These are phyloP conservation scores for Lasiommata megera DNA, from an alignment of 2,888 invertebrate genomes.

Conservation along the genomic window DNA sequence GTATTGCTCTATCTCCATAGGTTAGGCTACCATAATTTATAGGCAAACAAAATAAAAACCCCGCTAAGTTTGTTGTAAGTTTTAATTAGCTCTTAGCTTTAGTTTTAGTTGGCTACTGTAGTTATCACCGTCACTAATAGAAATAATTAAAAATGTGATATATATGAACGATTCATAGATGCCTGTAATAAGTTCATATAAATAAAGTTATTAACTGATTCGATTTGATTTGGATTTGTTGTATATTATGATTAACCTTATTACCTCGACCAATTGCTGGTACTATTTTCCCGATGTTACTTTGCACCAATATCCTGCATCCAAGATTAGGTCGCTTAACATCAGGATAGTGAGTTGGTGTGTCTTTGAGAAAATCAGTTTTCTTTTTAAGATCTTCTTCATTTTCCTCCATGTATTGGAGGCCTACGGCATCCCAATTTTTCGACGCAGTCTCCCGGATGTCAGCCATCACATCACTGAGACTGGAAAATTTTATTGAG, in stretches of 20 bases:
- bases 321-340: constrained; percentile 92
- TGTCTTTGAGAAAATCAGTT: constrained; percentile 86
- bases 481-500: constrained; percentile 72
- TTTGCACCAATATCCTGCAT: constrained; percentile 89
- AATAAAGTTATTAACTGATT: neutral
- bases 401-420: constrained; percentile 92
- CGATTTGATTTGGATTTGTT: neutral
- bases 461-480: constrained; percentile 90
- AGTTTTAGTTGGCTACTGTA: too few relatives aligned
- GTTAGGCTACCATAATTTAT: too few relatives aligned
- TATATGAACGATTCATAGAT: too few relatives aligned
- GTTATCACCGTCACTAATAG: too few relatives aligned
- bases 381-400: constrained; percentile 92
- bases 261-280: constrained; percentile 83
- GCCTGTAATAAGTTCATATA: neutral
- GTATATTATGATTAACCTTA: neutral
- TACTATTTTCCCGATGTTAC: constrained; percentile 87
- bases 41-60: too few relatives aligned
- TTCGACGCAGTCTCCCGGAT: constrained; percentile 83
- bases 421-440: constrained; percentile 88
- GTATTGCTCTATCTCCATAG: too few relatives aligned
- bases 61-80: too few relatives aligned
- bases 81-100: too few relatives aligned
- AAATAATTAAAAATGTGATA: too few relatives aligned
- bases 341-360: constrained; percentile 87